Conservation (phyloP, 37 sponge, comb jelly and placozoan genomes). For the Mnemiopsis leidyi region DNA sequence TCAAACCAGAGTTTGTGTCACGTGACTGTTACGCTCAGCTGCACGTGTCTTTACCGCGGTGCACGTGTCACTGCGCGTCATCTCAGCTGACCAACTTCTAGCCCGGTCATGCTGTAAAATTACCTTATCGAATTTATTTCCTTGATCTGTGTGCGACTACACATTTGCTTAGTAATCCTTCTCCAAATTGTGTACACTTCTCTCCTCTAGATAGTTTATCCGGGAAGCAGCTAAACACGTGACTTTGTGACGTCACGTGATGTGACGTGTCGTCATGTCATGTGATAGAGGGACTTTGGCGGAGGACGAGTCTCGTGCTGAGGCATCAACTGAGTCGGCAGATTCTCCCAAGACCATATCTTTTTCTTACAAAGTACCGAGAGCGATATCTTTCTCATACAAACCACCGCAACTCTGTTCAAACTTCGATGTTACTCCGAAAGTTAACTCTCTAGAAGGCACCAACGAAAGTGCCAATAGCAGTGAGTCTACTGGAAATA, state of each 20-base stretch:
- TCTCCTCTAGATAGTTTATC: background rate
- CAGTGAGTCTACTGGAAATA: too few relatives aligned
- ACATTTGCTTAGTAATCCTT: background rate
- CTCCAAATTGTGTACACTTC: too few relatives aligned
- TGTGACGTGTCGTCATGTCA: background rate
- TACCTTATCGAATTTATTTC: background rate
- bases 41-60: background rate
- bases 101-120: background rate
- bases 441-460: too few relatives aligned
- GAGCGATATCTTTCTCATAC: background rate
- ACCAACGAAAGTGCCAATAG: too few relatives aligned
- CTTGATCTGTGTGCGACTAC: background rate
- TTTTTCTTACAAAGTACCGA: background rate
- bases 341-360: background rate
- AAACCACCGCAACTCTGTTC: background rate
- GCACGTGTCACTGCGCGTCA: background rate
- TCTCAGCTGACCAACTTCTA: background rate
- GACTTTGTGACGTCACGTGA: background rate
- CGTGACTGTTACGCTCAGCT: background rate
- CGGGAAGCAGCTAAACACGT: background rate
- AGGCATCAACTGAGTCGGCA: background rate
- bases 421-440: too few relatives aligned
- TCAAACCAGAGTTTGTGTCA: background rate
- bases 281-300: background rate
- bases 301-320: background rate